Percentiles rank a stretch among this genome's conserved stretches.
Evolutionary conservation across 1,140 invertebrate genomes (phyloP).

Genomic region (Drosophila serrata): DNA sequence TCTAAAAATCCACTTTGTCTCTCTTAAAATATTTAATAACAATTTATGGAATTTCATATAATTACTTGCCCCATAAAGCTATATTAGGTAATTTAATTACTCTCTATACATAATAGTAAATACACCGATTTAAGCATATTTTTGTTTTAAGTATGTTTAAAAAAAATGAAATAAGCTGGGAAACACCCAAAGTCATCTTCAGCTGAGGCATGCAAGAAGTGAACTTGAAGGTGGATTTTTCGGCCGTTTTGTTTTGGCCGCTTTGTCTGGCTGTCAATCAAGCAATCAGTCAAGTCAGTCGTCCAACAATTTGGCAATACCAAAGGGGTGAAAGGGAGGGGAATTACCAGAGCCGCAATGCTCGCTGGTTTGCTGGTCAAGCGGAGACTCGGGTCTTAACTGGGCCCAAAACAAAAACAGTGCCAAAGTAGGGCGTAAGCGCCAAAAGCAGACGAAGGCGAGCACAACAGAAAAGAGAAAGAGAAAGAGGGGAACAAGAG

Average conservation of each 20-base stretch:
- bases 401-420: slow-evolving; percentile 18
- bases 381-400: slow-evolving; percentile 16
- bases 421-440: slow-evolving; percentile 60
- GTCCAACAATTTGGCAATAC: slow-evolving; percentile 45
- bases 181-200: slow-evolving; percentile 35
- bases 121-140: slow-evolving; percentile 14
- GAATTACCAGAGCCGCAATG: slow-evolving; percentile 24
- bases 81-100: slow-evolving; percentile 1
- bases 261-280: slow-evolving; percentile 27
- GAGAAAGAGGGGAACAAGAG: not conserved
- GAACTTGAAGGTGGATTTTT: slow-evolving; percentile 43
- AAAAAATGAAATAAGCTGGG: not conserved
- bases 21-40: not conserved
- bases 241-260: slow-evolving; percentile 35
- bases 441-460: slow-evolving; percentile 37
- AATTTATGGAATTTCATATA: not conserved
- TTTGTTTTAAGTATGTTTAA: too few species aligned
- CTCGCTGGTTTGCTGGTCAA: slow-evolving; percentile 34
- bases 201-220: slow-evolving; percentile 33
- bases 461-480: slow-evolving; percentile 32
- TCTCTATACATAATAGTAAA: not conserved
- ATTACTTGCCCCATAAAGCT: not conserved
- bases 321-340: slow-evolving; percentile 6
- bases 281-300: slow-evolving; percentile 31
- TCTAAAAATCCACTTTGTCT: not conserved